phyloP scores from a whole-genome alignment of 2,797 vertebrate genomes.

The Phataginus tricuspis region DNA sequence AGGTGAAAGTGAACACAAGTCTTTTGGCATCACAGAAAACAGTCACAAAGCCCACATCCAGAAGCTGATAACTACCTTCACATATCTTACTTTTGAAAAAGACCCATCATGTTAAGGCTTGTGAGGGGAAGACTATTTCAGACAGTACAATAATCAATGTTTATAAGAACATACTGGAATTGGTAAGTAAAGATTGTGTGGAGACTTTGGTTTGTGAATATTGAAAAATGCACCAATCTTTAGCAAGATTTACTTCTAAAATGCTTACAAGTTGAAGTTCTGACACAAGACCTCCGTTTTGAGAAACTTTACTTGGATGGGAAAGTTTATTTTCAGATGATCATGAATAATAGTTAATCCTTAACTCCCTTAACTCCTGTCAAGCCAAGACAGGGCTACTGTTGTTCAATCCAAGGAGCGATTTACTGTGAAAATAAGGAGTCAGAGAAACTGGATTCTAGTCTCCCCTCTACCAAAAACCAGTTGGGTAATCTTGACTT shows the following conservation, averaged over 20 bases:
- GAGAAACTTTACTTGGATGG: slow-evolving; percentile 24
- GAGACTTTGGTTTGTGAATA: not conserved
- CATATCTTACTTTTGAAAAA: not conserved
- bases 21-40: not conserved
- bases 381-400: no score
- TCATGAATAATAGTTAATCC: not conserved
- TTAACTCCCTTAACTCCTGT: not conserved
- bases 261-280: not conserved
- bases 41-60: not conserved
- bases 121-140: slow-evolving; percentile 19
- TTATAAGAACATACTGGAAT: not conserved
- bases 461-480: not conserved
- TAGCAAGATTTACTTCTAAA: not conserved
- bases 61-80: not conserved
- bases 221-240: not conserved
- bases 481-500: slow-evolving; percentile 12
- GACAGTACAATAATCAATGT: not conserved
- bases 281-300: not conserved
- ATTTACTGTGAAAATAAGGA: slow-evolving; percentile 16
- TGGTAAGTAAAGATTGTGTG: not conserved
- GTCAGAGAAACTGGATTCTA: not conserved
- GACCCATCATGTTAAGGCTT: not conserved
- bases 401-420: not conserved
- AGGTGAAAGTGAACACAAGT: not conserved
- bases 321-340: slow-evolving; percentile 19